These are phyloP conservation scores for Sisyra terminalis DNA, from an alignment of 2,888 invertebrate species.

Conservation along the genomic window DNA sequence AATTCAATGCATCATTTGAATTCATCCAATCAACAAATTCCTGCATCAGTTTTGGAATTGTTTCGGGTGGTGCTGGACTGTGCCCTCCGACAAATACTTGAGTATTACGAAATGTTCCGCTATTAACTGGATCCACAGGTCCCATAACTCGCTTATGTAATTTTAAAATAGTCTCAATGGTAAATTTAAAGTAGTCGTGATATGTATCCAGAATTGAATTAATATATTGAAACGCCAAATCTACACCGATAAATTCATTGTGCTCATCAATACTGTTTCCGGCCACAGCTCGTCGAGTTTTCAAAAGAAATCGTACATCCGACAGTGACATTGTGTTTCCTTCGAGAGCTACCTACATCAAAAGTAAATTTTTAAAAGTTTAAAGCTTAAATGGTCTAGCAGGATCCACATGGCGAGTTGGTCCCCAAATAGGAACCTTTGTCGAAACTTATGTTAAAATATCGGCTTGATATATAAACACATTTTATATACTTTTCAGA, in stretches of 20 bases:
- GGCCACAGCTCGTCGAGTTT: conserved; percentile 71
- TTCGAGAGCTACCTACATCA: conserved; percentile 61
- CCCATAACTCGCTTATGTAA: conserved; percentile 88
- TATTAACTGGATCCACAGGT: conserved; percentile 84
- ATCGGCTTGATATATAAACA: too few species aligned
- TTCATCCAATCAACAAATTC: conserved; percentile 88
- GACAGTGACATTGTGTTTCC: conserved; percentile 92
- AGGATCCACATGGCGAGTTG: too few species aligned
- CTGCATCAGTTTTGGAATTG: conserved; percentile 66
- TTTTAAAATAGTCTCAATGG: conserved; percentile 68
- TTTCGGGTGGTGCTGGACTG: conserved; percentile 74
- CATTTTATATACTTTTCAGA: too few species aligned
- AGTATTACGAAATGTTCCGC: conserved; percentile 60
- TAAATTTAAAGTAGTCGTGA: conserved; percentile 59
- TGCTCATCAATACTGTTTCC: conserved; percentile 93
- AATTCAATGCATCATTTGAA: conserved; percentile 65
- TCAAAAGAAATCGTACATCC: conserved; percentile 80
- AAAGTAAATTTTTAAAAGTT: conserved; percentile 1
- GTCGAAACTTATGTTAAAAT: too few species aligned
- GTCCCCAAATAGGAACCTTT: too few species aligned
- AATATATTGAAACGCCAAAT: conserved; percentile 89
- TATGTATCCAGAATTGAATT: conserved; percentile 61
- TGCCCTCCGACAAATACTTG: conserved; percentile 88
- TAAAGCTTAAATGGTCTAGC: background rate
- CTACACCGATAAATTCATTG: conserved; percentile 89